Conservation (phyloP, 2,113 vertebrate species). For the Festucalex cinctus region DNA sequence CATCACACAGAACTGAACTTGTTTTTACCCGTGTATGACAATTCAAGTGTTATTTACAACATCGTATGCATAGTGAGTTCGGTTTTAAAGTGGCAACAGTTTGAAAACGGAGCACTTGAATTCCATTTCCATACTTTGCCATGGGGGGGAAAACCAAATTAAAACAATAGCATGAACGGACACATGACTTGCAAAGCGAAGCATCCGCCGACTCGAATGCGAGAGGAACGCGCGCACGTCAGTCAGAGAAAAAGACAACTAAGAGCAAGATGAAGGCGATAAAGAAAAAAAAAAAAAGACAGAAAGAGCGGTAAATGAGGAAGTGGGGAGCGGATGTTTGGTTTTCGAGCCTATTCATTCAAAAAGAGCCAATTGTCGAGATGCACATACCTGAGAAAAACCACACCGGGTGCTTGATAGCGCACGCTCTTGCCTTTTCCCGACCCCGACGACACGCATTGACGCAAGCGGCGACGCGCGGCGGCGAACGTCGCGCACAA, state of each 20-base stretch:
- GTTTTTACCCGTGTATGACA: too few relatives aligned
- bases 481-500: not conserved
- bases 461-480: slow-evolving; percentile 60
- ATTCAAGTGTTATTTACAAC: too few relatives aligned
- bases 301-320: slow-evolving; percentile 74
- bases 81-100: not conserved
- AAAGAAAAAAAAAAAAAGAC: slow-evolving; percentile 17
- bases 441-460: slow-evolving; percentile 72
- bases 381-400: slow-evolving; percentile 75
- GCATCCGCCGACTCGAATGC: not conserved
- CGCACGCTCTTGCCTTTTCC: slow-evolving; percentile 70
- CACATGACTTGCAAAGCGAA: not conserved
- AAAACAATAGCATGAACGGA: not conserved
- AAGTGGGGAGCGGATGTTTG: slow-evolving; percentile 78
- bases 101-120: not conserved
- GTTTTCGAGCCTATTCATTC: slow-evolving; percentile 77
- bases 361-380: slow-evolving; percentile 60
- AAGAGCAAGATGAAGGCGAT: slow-evolving; percentile 38
- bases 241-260: slow-evolving; percentile 11
- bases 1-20: too few relatives aligned
- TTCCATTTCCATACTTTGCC: not conserved
- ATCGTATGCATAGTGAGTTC: not conserved
- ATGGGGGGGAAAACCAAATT: not conserved
- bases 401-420: slow-evolving; percentile 61
- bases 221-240: not conserved